Conservation (phyloP, 2,888 invertebrate genomes). For the Ochropleura plecta region DNA sequence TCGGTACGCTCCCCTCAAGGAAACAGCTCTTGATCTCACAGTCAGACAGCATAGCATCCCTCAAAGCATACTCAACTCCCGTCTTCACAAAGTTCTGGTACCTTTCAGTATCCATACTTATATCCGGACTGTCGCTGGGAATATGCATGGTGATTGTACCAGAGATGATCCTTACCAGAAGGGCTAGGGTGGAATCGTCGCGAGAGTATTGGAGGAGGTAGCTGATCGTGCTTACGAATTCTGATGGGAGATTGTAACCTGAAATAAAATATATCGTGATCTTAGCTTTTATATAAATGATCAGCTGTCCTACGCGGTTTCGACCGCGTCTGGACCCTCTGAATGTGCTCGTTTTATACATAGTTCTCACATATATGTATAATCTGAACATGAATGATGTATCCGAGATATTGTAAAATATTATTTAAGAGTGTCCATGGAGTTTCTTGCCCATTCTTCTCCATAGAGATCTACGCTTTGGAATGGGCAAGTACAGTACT, state of each 20-base stretch:
- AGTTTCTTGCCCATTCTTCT: no score
- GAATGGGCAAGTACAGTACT: no score
- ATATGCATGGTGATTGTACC: slow-evolving; percentile 90
- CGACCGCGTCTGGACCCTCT: no score
- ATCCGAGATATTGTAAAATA: no score
- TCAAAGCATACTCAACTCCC: slow-evolving; percentile 84
- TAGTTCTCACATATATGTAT: no score
- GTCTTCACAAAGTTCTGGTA: slow-evolving; percentile 82
- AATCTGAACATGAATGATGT: no score
- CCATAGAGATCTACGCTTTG: no score
- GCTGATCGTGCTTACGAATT: slow-evolving; percentile 91
- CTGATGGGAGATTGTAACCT: slow-evolving; percentile 91
- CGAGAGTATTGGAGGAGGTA: slow-evolving; percentile 91
- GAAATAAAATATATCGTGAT: slow-evolving; percentile 46
- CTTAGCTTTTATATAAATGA: not conserved
- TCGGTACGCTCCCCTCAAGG: slow-evolving; percentile 73
- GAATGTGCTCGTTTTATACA: no score
- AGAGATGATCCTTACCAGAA: slow-evolving; percentile 91
- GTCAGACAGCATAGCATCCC: slow-evolving; percentile 83
- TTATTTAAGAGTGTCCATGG: no score
- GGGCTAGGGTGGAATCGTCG: slow-evolving; percentile 90
- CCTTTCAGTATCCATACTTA: slow-evolving; percentile 81
- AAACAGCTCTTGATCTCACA: slow-evolving; percentile 82
- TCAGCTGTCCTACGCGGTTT: no score
- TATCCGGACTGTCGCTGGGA: slow-evolving; percentile 80